Conservation (phyloP, 2,888 invertebrate species). For the Dicranocentrus wangi region DNA sequence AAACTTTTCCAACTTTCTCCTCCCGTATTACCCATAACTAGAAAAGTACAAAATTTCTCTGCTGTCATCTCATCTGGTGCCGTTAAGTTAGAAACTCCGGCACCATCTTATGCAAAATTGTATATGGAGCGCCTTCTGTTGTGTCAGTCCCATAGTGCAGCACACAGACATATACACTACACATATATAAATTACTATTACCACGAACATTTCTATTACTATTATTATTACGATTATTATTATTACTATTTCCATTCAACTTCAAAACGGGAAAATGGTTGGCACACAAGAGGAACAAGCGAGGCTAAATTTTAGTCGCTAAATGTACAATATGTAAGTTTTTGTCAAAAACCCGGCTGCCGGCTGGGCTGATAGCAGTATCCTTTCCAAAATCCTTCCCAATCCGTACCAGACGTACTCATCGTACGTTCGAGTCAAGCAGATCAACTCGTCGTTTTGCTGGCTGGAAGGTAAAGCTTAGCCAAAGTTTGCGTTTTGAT, state of each 20-base stretch:
- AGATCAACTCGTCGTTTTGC: no score
- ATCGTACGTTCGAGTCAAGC: no score
- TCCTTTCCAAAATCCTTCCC: no score
- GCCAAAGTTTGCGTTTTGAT: no score
- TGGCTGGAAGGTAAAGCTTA: no score
- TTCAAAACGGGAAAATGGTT: conserved; percentile 2
- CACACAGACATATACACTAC: neutral
- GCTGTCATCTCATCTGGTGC: neutral
- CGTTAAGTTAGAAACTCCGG: no score
- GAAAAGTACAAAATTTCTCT: neutral
- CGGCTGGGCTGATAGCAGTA: no score
- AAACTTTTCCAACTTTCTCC: neutral
- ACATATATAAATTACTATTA: neutral
- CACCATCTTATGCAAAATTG: no score
- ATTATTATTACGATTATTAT: conserved; percentile 20
- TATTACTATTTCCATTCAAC: conserved; percentile 21
- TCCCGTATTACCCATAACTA: neutral
- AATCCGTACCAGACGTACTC: no score
- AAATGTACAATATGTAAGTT: conserved; percentile 6
- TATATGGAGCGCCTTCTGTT: no score
- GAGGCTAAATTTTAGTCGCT: neutral
- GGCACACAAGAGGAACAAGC: neutral
- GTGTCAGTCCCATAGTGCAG: neutral
- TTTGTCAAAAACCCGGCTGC: neutral
- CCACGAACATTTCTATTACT: conserved; percentile 18